Evolutionary conservation across 2,797 vertebrate species (phyloP).

Genomic region (Dromococcyx pavoninus): DNA sequence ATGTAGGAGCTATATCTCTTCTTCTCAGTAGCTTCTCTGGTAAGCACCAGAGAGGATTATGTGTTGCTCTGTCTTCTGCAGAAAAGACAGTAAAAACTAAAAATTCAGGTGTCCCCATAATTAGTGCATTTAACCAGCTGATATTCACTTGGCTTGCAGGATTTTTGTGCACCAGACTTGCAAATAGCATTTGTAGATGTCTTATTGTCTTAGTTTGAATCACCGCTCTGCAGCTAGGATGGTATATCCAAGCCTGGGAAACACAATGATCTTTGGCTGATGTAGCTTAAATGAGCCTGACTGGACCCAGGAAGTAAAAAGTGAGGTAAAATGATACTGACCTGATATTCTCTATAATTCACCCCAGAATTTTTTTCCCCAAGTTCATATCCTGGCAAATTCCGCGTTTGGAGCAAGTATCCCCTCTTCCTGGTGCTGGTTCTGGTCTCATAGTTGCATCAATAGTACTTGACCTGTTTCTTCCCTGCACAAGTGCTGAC

Average conservation of each 20-base stretch:
- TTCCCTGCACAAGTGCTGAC: no score
- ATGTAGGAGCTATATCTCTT: not conserved
- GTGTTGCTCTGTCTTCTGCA: not conserved
- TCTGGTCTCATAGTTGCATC: no score
- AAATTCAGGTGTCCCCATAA: not conserved
- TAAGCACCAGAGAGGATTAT: not conserved
- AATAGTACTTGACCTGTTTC: no score
- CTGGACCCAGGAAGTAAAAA: not conserved
- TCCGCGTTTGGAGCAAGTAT: not conserved
- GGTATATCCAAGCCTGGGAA: not conserved
- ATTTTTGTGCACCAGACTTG: not conserved
- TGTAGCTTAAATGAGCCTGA: not conserved
- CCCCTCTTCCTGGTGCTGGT: no score
- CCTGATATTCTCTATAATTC: not conserved
- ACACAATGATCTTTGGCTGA: not conserved
- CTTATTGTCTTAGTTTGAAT: not conserved
- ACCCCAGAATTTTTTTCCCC: not conserved
- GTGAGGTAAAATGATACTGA: not conserved
- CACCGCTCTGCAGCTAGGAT: not conserved
- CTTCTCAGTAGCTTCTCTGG: not conserved
- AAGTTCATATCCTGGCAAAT: not conserved
- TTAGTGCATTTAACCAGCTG: not conserved
- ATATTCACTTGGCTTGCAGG: not conserved
- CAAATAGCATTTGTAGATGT: not conserved
- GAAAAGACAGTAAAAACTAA: not conserved